Percentiles rank a stretch among this genome's conserved stretches.
Evolutionary conservation across 2,113 vertebrate genomes (phyloP).

Genomic region (Eurypyga helias): DNA sequence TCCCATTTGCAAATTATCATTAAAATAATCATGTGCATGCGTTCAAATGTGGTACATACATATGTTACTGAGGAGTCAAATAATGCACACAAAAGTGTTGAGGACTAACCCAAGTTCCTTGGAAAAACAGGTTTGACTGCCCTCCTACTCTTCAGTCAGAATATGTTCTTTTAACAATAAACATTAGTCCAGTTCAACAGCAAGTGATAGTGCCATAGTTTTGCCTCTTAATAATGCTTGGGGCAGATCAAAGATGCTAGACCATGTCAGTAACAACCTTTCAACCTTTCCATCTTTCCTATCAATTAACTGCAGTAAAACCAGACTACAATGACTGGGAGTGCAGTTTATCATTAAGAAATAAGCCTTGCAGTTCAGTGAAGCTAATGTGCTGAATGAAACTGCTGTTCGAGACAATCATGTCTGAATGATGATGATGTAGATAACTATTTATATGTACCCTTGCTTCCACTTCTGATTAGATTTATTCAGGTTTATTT

Average conservation of each 20-base stretch:
- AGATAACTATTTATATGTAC: background rate
- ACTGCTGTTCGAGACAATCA: background rate
- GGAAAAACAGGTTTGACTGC: background rate
- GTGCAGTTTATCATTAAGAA: background rate
- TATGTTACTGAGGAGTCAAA: background rate
- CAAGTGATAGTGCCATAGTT: rapidly evolving
- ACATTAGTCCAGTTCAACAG: background rate
- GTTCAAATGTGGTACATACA: background rate
- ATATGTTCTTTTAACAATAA: background rate
- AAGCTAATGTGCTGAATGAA: background rate
- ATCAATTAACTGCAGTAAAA: background rate
- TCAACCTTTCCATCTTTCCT: background rate
- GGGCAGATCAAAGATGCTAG: background rate
- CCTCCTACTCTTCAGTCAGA: background rate
- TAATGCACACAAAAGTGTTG: background rate
- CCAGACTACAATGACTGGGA: background rate
- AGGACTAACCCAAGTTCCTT: background rate
- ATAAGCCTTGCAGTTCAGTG: background rate
- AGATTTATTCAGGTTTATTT: background rate
- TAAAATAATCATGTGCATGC: background rate
- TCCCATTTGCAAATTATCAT: background rate
- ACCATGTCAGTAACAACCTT: background rate
- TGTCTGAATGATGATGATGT: background rate
- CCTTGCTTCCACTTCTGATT: background rate
- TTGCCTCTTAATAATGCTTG: background rate